A percentile compares a stretch with the other conserved stretches of the same genome.
These are phyloP conservation scores for Notamacropus eugenii DNA, from an alignment of 2,797 vertebrate genomes.

Conservation along the genomic window DNA sequence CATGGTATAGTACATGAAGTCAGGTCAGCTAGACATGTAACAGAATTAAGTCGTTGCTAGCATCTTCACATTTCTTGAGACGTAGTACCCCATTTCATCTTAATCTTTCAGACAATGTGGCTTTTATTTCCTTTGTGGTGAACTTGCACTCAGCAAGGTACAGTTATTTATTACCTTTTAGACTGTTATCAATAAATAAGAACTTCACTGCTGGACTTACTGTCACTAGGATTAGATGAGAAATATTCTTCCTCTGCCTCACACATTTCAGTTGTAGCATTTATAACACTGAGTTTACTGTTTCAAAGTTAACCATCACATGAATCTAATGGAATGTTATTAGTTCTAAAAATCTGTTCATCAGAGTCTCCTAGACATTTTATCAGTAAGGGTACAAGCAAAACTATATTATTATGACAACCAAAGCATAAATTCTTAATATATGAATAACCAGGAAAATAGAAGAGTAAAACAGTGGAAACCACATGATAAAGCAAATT, in stretches of 20 bases:
- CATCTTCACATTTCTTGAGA: neutral
- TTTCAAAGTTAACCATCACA: neutral
- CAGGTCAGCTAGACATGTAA: neutral
- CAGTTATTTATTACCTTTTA: neutral
- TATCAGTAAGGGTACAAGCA: neutral
- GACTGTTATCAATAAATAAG: neutral
- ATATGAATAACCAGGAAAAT: neutral
- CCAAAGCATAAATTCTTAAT: neutral
- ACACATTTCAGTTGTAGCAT: neutral
- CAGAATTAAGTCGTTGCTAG: neutral
- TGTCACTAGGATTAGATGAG: neutral
- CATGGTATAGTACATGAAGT: neutral
- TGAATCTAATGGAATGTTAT: neutral
- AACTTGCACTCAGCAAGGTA: neutral
- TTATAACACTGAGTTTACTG: neutral
- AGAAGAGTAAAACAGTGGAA: neutral
- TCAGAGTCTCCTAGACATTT: neutral
- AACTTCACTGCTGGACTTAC: neutral
- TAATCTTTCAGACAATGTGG: neutral
- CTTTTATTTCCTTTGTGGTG: neutral
- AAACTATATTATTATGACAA: neutral
- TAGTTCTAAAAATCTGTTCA: neutral
- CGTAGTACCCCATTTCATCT: neutral
- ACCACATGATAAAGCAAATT: neutral
- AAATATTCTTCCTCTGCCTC: neutral